These are phyloP conservation scores for Synergus umbraculus DNA, from an alignment of 2,888 invertebrate species.

Conservation along the genomic window DNA sequence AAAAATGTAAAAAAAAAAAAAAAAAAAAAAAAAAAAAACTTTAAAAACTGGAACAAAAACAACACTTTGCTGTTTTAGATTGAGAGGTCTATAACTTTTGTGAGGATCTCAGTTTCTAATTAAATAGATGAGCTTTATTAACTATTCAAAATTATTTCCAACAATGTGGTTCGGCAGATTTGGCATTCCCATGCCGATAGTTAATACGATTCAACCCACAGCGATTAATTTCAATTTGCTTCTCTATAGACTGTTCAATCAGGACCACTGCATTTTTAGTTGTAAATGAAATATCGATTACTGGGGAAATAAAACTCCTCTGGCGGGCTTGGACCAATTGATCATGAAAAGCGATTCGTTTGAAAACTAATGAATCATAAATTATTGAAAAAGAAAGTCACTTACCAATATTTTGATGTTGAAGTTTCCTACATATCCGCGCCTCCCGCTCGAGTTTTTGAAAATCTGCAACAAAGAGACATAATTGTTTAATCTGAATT, in stretches of 20 bases:
- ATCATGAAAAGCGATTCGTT: neutral
- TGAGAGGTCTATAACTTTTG: neutral
- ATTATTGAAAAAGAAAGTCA: slow-evolving; percentile 50
- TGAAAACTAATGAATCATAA: too few relatives aligned
- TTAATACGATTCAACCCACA: neutral
- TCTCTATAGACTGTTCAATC: neutral
- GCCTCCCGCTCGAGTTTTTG: slow-evolving; percentile 99
- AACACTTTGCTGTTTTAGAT: neutral
- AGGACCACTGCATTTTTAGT: neutral
- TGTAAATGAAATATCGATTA: neutral
- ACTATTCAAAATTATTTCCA: neutral
- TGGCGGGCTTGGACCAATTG: neutral
- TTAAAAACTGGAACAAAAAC: neutral
- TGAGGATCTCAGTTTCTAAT: neutral
- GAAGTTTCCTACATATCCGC: slow-evolving; percentile 98
- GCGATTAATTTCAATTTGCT: slow-evolving; percentile 9
- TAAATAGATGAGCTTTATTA: neutral
- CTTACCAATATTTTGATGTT: slow-evolving; percentile 98
- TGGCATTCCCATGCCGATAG: neutral
- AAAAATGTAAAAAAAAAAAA: too few relatives aligned
- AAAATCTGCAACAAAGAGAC: slow-evolving; percentile 87
- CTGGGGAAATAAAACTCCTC: neutral
- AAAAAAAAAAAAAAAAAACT: neutral
- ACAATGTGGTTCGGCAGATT: neutral
- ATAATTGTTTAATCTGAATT: slow-evolving; percentile 13